A percentile compares a stretch with the other conserved stretches of the same genome.
phyloP scores from a whole-genome alignment of 2,797 vertebrate species.

The Moxostoma hubbsi region DNA sequence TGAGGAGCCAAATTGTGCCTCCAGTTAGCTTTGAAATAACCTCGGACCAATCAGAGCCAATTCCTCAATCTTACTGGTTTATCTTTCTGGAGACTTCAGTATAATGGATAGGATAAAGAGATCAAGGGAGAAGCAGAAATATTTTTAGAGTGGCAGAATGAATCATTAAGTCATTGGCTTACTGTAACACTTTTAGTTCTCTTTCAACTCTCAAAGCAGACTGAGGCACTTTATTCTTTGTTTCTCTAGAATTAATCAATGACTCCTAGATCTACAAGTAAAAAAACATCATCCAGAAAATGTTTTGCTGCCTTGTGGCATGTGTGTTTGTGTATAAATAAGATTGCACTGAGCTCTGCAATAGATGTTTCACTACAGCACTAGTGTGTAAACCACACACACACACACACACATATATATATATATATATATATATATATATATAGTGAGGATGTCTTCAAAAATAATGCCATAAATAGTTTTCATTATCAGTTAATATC shows the following conservation, averaged over 20 bases:
- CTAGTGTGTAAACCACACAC: not conserved
- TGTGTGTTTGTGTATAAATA: conserved; percentile 27
- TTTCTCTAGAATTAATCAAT: conserved; percentile 20
- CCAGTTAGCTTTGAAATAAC: conserved; percentile 43
- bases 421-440: no score
- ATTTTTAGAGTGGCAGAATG: conserved; percentile 13
- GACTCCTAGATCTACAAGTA: not conserved
- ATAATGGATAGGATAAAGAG: conserved; percentile 39
- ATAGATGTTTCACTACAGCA: not conserved
- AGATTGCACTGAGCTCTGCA: conserved; percentile 15
- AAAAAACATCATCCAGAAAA: conserved; percentile 1
- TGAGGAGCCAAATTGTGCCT: conserved; percentile 15
- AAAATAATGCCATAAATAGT: no score
- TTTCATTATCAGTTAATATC: no score
- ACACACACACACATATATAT: no score
- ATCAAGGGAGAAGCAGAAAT: conserved; percentile 23
- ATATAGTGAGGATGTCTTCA: no score
- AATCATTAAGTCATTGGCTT: conserved; percentile 26
- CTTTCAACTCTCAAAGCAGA: no score
- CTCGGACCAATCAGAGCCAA: conserved; percentile 37
- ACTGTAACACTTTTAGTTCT: not conserved
- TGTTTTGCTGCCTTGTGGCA: conserved; percentile 13
- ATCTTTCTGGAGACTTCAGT: conserved; percentile 17
- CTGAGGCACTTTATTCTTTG: not conserved
- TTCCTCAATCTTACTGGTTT: conserved; percentile 39